These are phyloP conservation scores for Porites rus DNA, from an alignment of 92 coral and sea anemone species.

Conservation along the genomic window DNA sequence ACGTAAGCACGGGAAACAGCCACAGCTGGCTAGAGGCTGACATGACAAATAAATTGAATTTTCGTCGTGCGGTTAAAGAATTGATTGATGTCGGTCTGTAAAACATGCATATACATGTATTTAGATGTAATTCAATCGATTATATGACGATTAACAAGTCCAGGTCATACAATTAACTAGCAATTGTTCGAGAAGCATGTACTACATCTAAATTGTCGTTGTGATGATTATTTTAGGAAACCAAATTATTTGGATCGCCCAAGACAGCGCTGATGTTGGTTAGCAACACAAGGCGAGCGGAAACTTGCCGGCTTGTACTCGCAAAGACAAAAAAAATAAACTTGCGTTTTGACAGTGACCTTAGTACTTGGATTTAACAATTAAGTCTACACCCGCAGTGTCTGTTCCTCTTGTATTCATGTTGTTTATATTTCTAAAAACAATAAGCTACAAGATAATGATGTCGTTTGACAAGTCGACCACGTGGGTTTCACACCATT, in stretches of 20 bases:
- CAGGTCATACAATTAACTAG: slow-evolving; percentile 88
- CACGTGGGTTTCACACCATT: slow-evolving; percentile 57
- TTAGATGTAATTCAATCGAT: slow-evolving; percentile 93
- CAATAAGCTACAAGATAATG: slow-evolving; percentile 80
- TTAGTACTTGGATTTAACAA: slow-evolving; percentile 58
- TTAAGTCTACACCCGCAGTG: slow-evolving; percentile 46
- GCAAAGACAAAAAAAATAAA: slow-evolving; percentile 36
- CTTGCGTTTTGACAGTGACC: slow-evolving; percentile 35
- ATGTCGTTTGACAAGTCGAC: slow-evolving; percentile 39
- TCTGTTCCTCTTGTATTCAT: slow-evolving; percentile 53
- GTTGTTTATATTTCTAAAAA: slow-evolving; percentile 84
- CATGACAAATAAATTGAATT: slow-evolving; percentile 50
- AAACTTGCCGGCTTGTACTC: slow-evolving; percentile 20
- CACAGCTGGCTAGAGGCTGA: slow-evolving; percentile 58
- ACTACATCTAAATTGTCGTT: slow-evolving; percentile 69
- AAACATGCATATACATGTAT: slow-evolving; percentile 85
- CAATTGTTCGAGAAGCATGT: slow-evolving; percentile 88
- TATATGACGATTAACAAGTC: slow-evolving; percentile 92
- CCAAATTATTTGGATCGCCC: slow-evolving; percentile 35
- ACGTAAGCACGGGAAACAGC: slow-evolving; percentile 42
- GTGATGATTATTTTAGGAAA: slow-evolving; percentile 50
- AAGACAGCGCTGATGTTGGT: neutral
- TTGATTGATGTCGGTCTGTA: slow-evolving; percentile 84
- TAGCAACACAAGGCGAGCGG: slow-evolving; percentile 19
- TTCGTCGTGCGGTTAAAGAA: slow-evolving; percentile 33